A percentile compares a stretch with the other conserved stretches of the same genome.
phyloP scores from a whole-genome alignment of 2,797 vertebrate genomes.

The Gila robusta region DNA sequence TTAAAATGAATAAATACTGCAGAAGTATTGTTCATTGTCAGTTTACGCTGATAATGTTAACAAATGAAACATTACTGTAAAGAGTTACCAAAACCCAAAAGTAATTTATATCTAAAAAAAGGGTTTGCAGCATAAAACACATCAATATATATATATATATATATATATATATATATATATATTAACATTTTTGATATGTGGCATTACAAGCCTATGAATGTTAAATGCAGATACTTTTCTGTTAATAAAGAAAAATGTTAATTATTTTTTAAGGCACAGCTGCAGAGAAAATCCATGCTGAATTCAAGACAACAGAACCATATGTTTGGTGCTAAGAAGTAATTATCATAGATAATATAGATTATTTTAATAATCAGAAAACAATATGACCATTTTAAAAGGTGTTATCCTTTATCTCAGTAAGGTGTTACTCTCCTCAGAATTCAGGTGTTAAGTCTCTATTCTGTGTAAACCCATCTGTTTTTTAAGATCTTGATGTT shows the following conservation, averaged over 20 bases:
- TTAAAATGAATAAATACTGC: not conserved
- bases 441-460: conserved; percentile 65
- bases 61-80: not conserved
- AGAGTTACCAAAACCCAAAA: not conserved
- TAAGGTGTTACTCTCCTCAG: conserved; percentile 68
- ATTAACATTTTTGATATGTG: conserved; percentile 70
- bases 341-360: conserved; percentile 54
- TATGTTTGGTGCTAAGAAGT: conserved; percentile 56
- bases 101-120: not conserved
- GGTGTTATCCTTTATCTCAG: conserved; percentile 60
- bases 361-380: conserved; percentile 59
- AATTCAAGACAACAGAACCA: conserved; percentile 41
- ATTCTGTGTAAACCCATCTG: conserved; percentile 70
- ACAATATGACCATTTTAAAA: conserved; percentile 64
- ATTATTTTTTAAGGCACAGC: conserved; percentile 51
- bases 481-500: conserved; percentile 57
- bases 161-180: conserved; percentile 61
- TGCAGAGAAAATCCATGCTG: conserved; percentile 53
- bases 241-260: conserved; percentile 49
- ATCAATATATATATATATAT: conserved; percentile 60
- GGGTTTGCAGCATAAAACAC: not conserved
- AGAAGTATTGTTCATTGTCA: not conserved
- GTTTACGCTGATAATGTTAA: not conserved
- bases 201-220: conserved; percentile 42
- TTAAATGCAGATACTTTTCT: conserved; percentile 53